Evolutionary conservation across 2,113 vertebrate genomes (phyloP), one percentile per base, ranked within the genome.

Genomic region (Vanacampus margaritifer): DNA sequence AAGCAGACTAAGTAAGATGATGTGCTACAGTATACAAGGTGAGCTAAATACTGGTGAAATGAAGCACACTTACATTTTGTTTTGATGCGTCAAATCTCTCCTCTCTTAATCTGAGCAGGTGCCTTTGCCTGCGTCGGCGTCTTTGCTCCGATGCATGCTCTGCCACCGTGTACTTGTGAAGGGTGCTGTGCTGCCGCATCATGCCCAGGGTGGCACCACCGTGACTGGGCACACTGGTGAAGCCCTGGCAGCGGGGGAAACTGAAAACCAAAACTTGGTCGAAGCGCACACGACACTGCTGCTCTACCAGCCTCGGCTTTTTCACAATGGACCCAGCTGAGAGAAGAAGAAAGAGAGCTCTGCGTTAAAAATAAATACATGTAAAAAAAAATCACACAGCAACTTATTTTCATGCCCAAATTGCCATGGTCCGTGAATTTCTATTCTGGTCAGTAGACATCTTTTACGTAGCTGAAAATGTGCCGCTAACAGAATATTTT

Each of bases 161-260:
- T 0, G 92, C 88, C 68, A 97, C 70, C 0, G 94, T 95, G 92
- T 94, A 98, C 51, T 82, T 93, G 32, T 80, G 85, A 67, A 91
- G 86, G 77, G 85, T 67, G 66, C 85, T 92, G 87, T 98, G 95
- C 54, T 78, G 90, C n/a, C 68, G 79, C 61, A 82, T 87, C 96
- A 98, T 98, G 16, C 96, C 96, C 82, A 98, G 88, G 9, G 94
- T 95, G 57, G 95, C 95, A 37, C 95, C 96, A 0, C 95, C 96
- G 0, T 89, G 93, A 75, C 96, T 95, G 14, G 96, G 94, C 84
- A 97, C 94, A 0, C 94, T 94, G 54, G 91, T 96, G 89, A 97
- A 98, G 60, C 95, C 95, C 88, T 98, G 96, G 87, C 95, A 96
- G 74, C 94, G 93, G 0, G 89, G 92, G 86, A 98, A 98, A 79